phyloP scores from a whole-genome alignment of 2,797 vertebrate genomes.

The Cichlasoma orientale region DNA sequence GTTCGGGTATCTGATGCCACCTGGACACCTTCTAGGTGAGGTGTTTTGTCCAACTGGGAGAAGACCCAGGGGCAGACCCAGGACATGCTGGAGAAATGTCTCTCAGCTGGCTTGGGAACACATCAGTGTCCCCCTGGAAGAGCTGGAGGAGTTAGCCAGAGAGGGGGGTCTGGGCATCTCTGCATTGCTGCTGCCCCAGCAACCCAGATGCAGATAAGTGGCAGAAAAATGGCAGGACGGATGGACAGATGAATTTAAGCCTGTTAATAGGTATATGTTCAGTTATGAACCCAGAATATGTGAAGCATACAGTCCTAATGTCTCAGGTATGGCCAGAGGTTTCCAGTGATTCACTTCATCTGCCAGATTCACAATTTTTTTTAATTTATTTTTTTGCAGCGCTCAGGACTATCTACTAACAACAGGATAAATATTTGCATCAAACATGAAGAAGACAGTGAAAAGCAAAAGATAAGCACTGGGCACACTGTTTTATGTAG shows the following conservation, averaged over 20 bases:
- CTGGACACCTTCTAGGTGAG: background rate
- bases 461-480: background rate
- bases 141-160: background rate
- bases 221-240: background rate
- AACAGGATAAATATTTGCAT: constrained; percentile 2
- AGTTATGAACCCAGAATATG: constrained; percentile 10
- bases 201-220: background rate
- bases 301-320: constrained; percentile 31
- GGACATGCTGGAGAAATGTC: background rate
- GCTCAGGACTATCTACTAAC: constrained; percentile 10
- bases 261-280: background rate
- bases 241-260: background rate
- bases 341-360: constrained; percentile 25
- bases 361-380: constrained; percentile 35
- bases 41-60: background rate
- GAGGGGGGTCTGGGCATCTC: background rate
- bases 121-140: background rate
- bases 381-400: too few relatives aligned
- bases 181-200: background rate
- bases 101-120: background rate
- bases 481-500: too few relatives aligned
- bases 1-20: background rate
- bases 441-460: background rate
- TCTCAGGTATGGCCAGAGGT: constrained; percentile 43
- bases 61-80: background rate